Base-by-base conservation (phyloP, 1,140 invertebrate species). In the Leucophenga varia region DNA sequence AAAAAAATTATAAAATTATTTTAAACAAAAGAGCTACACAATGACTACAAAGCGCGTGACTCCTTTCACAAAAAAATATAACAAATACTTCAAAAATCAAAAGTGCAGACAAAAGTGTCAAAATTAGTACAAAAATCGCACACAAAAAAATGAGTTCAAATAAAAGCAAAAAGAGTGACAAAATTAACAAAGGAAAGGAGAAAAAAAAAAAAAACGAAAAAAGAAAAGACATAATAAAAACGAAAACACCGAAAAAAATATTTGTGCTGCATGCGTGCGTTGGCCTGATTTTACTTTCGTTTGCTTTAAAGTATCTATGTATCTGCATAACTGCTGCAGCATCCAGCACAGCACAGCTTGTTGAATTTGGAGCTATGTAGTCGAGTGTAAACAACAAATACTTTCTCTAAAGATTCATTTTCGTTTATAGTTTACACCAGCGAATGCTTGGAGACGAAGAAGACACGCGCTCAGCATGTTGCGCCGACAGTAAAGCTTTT, bases 91-190 rank as follows among this genome's bases (percentile, higher is more conserved):
- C n/a, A 48, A n/a, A n/a, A n/a, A n/a, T 46, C 47, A 65, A 64
- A 59, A 64, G 51, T 61, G 58, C 58, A 67, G 53, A 65, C 63
- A 67, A 67, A 65, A 63, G 63, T 65, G 63, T 61, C 54, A 63
- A 59, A 55, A 46, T 31, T 40, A 9, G 25, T 10, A 39, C 2
- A 30, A 8, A 16, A 43, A 19, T 9, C 35, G 19, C 8, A 36
- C 43, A 37, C 20, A 41, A 17, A 22, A 19, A 41, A 22, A 9
- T 30, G 3, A 20, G 3, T 16, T 28, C 13, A 21, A 34, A 48
- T 41, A 40, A 43, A 43, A 43, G 47, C 53, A 6, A 52, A 34
- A 18, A 46, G 46, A 44, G 40, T 35, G 39, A 28, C 55, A 49
- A 58, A 64, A 47, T 59, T 53, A 49, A 41, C 56, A 61, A 28